phyloP scores from a whole-genome alignment of 2,113 vertebrate genomes.

The Bolborhynchus lineola region DNA sequence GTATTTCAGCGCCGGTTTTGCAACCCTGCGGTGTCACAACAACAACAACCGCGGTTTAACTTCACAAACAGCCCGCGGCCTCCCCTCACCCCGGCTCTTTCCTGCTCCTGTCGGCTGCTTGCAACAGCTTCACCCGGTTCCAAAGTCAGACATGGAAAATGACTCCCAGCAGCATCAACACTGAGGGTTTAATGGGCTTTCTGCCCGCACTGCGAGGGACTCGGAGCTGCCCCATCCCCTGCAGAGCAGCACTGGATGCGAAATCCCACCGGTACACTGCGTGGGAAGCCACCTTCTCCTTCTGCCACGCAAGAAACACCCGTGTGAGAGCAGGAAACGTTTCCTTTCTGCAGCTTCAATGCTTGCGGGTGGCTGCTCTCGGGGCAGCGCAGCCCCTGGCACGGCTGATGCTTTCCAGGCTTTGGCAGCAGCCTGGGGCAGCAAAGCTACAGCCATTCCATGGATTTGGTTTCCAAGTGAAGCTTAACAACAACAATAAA shows the following conservation, averaged over 20 bases:
- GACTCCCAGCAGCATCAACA: background rate
- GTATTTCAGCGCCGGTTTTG: background rate
- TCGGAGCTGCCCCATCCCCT: background rate
- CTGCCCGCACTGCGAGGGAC: rapidly evolving
- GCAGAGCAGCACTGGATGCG: background rate
- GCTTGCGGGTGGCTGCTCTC: background rate
- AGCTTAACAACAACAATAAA: background rate
- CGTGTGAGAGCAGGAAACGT: background rate
- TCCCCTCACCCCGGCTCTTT: background rate
- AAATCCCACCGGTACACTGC: background rate
- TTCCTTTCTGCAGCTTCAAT: background rate
- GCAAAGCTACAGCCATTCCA: background rate
- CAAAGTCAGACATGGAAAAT: background rate
- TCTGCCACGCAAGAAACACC: rapidly evolving
- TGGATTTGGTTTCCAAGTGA: background rate
- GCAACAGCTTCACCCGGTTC: background rate
- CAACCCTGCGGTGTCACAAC: background rate
- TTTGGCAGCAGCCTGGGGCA: background rate
- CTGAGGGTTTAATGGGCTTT: background rate
- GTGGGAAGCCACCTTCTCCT: background rate
- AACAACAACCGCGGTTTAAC: background rate
- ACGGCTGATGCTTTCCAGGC: conserved; percentile 27
- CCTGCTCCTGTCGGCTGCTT: background rate
- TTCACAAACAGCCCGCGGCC: background rate
- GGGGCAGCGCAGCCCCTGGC: background rate